Percentiles rank a stretch among this genome's conserved stretches.
phyloP scores from a whole-genome alignment of 2,888 invertebrate species.

The Thysanoteuthis rhombus region DNA sequence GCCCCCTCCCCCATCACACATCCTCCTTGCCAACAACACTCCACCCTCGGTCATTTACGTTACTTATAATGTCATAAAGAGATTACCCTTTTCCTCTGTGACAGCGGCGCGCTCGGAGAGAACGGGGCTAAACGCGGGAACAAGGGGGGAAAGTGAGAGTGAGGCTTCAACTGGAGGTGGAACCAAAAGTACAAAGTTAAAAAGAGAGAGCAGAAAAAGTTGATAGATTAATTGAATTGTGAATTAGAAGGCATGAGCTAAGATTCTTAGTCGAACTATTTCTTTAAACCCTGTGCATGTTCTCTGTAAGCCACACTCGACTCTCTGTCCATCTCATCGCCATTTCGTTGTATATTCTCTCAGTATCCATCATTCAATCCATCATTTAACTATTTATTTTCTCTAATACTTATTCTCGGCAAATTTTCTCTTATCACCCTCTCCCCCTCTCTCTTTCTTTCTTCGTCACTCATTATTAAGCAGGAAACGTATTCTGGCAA shows the following conservation, averaged over 20 bases:
- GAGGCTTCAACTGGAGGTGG: background rate
- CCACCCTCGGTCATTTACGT: background rate
- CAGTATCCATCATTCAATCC: background rate
- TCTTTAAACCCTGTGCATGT: background rate
- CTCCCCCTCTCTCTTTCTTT: background rate
- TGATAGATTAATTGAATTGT: slow-evolving; percentile 12
- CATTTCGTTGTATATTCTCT: background rate
- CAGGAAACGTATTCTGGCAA: background rate
- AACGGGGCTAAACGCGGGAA: background rate
- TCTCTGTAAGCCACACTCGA: background rate
- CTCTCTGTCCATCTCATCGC: background rate
- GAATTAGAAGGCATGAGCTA: background rate
- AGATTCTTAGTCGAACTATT: background rate
- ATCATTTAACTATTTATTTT: background rate
- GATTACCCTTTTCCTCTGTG: background rate
- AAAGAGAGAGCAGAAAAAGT: background rate
- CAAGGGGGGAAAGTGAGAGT: background rate
- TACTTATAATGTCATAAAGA: slow-evolving; percentile 1
- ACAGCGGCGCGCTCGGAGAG: background rate
- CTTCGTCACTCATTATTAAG: background rate
- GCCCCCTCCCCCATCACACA: background rate
- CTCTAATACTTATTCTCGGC: background rate
- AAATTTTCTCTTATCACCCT: background rate
- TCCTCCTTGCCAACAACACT: background rate
- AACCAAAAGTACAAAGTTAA: background rate